phyloP scores from a whole-genome alignment of 1,140 invertebrate species.

The Drosophila athabasca region DNA sequence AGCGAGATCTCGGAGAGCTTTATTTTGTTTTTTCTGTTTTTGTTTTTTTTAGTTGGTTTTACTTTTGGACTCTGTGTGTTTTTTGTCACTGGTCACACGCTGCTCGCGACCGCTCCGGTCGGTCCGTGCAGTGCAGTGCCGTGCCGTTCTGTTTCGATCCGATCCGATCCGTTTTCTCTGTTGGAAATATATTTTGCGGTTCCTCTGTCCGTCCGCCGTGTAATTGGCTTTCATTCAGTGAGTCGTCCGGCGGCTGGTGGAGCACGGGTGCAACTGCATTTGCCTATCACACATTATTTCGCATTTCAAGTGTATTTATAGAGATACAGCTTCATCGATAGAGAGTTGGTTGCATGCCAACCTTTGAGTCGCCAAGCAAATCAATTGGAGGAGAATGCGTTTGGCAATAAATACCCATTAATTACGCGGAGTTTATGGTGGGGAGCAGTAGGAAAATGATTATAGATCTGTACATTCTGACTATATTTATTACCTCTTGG shows the following conservation, averaged over 20 bases:
- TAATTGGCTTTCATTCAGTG: conserved; percentile 23
- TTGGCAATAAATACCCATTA: conserved; percentile 3
- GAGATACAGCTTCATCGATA: conserved; percentile 40
- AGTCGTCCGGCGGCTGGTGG: conserved; percentile 11
- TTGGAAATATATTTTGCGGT: conserved; percentile 33
- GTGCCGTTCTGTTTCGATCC: conserved; percentile 25
- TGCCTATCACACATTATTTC: conserved; percentile 61
- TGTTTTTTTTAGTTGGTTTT: conserved; percentile 35
- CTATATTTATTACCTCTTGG: too few relatives aligned
- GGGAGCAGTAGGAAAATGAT: too few relatives aligned
- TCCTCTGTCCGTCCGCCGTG: conserved; percentile 9
- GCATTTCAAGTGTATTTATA: conserved; percentile 42
- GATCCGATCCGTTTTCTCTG: conserved; percentile 31
- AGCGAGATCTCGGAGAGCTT: conserved; percentile 39
- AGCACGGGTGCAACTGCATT: conserved; percentile 51
- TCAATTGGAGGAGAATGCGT: conserved; percentile 14
- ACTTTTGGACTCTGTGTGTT: conserved; percentile 44
- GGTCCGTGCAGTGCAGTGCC: conserved; percentile 28
- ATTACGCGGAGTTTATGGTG: background rate
- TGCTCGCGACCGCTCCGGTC: background rate
- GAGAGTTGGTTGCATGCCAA: conserved; percentile 64
- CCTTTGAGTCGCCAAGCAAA: conserved; percentile 30
- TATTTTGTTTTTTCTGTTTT: conserved; percentile 13
- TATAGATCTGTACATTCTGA: too few relatives aligned
- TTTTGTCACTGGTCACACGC: conserved; percentile 48